phyloP scores from a whole-genome alignment of 1,140 invertebrate species.

The Musca vetustissima region DNA sequence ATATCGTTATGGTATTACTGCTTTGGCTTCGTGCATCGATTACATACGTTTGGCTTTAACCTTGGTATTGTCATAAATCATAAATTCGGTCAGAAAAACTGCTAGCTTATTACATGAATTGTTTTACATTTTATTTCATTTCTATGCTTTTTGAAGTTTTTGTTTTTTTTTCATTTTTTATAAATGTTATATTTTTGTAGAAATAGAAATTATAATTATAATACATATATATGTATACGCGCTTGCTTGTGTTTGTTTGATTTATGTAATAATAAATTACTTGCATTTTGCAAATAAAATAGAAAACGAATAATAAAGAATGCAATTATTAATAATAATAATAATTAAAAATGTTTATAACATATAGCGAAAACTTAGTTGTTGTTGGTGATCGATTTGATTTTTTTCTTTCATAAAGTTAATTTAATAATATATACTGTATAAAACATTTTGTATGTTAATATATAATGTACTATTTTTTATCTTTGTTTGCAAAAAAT shows the following conservation, averaged over 20 bases:
- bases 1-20: slow-evolving; percentile 17
- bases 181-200: slow-evolving; percentile 15
- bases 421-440: not conserved
- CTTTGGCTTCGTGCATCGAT: slow-evolving; percentile 26
- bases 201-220: slow-evolving; percentile 24
- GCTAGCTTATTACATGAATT: slow-evolving; percentile 7
- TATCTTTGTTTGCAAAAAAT: too few relatives aligned
- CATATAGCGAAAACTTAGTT: not conserved
- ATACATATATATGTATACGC: slow-evolving; percentile 21
- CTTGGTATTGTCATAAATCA: not conserved
- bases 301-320: slow-evolving; percentile 18
- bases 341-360: slow-evolving; percentile 17
- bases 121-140: slow-evolving; percentile 26
- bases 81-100: too few relatives aligned
- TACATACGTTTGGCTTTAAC: slow-evolving; percentile 25
- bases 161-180: not conserved
- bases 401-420: not conserved
- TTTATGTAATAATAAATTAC: slow-evolving; percentile 6
- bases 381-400: not conserved
- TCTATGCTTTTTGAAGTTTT: slow-evolving; percentile 3
- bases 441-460: slow-evolving; percentile 12
- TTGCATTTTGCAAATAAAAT: not conserved
- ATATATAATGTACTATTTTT: not conserved
- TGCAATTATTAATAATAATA: too few relatives aligned
- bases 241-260: too few relatives aligned